Evolutionary conservation across 2,888 invertebrate genomes (phyloP).

Genomic region (Phortica magna): DNA sequence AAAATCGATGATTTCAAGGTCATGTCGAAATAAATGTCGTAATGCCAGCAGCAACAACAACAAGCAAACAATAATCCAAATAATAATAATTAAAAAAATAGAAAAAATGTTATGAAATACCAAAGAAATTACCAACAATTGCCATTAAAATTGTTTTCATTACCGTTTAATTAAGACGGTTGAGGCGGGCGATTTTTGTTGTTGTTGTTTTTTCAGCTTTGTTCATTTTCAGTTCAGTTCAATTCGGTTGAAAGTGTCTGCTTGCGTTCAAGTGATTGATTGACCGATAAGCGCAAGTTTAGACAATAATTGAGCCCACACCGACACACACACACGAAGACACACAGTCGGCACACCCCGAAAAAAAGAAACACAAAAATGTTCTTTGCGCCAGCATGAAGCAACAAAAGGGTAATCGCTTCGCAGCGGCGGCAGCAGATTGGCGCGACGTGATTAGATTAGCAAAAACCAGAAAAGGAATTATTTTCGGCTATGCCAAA

Average conservation of each 20-base stretch:
- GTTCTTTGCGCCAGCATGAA: background rate
- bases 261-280: slow-evolving; percentile 11
- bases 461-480: background rate
- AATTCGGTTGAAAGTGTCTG: background rate
- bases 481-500: no score
- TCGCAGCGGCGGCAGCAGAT: background rate
- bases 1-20: background rate
- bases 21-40: background rate
- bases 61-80: background rate
- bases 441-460: background rate
- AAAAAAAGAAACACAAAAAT: slow-evolving; percentile 9
- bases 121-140: slow-evolving; percentile 8
- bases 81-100: background rate
- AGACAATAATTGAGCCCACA: slow-evolving; percentile 5
- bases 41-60: background rate
- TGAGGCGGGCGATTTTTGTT: background rate
- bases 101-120: background rate
- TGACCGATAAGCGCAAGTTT: background rate
- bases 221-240: no score
- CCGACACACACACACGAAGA: background rate
- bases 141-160: slow-evolving; percentile 22
- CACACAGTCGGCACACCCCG: background rate
- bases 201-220: no score
- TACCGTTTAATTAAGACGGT: slow-evolving; percentile 1
- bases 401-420: background rate